Conservation (phyloP, 2,113 vertebrate species). For the Hirundichthys speculiger region DNA sequence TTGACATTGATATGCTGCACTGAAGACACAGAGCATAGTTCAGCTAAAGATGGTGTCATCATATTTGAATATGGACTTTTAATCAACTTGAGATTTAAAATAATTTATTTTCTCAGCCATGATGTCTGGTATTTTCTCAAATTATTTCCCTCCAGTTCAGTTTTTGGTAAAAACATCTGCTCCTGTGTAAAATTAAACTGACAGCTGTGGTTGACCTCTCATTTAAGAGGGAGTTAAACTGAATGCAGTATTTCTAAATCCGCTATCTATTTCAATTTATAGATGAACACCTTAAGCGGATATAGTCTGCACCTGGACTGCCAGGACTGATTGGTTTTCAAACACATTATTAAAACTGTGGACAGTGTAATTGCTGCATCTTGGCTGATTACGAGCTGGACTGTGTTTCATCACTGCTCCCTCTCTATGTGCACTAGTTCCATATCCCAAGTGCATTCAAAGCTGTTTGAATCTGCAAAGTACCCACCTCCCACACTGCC, state of each 20-base stretch:
- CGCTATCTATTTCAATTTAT: not conserved
- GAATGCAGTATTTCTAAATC: conserved; percentile 17
- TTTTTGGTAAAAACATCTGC: conserved; percentile 13
- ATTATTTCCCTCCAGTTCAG: not conserved
- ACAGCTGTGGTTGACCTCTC: conserved; percentile 1
- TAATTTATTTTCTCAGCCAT: not conserved
- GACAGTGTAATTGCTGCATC: conserved; percentile 6
- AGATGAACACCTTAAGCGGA: not conserved
- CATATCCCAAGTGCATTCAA: conserved; percentile 22
- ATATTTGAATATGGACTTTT: conserved; percentile 4
- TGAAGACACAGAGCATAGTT: conserved; percentile 35
- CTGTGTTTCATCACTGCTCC: conserved; percentile 42
- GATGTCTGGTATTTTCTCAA: conserved; percentile 1
- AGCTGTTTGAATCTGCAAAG: conserved; percentile 46
- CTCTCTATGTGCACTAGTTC: conserved; percentile 26
- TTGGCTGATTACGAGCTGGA: conserved; percentile 33
- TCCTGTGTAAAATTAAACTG: conserved; percentile 21
- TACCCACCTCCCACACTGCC: not conserved
- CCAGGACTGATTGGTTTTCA: conserved; percentile 14
- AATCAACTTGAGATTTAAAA: conserved; percentile 20
- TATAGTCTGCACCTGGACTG: conserved; percentile 16
- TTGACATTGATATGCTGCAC: conserved; percentile 45
- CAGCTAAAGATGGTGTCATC: conserved; percentile 10
- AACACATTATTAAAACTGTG: conserved; percentile 5
- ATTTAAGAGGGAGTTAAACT: conserved; percentile 14